Conservation (phyloP, 23 tunicate genomes). For the Trididemnum nubilum region DNA sequence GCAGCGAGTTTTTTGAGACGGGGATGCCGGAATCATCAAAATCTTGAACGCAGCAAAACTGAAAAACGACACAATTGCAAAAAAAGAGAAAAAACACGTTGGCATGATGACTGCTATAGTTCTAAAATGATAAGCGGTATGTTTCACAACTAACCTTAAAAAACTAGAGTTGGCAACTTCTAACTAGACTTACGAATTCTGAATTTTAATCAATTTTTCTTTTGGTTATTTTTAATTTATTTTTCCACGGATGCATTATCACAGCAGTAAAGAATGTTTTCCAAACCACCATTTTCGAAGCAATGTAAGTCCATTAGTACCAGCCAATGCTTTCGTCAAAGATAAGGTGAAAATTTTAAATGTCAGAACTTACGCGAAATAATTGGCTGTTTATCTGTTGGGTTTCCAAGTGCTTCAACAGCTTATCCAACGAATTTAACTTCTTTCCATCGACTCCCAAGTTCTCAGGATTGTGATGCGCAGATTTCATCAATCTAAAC, state of each 20-base stretch:
- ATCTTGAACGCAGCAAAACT: constrained; percentile 73
- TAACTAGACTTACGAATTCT: too few relatives aligned
- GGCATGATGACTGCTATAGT: background rate
- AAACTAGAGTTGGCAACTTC: too few relatives aligned
- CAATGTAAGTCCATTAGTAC: too few relatives aligned
- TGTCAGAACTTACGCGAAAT: constrained; percentile 39
- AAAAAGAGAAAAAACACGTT: background rate
- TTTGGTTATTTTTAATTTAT: too few relatives aligned
- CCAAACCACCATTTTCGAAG: too few relatives aligned
- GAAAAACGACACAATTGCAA: constrained; percentile 1
- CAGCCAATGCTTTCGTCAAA: too few relatives aligned
- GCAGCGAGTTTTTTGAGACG: constrained; percentile 65
- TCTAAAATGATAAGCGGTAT: too few relatives aligned
- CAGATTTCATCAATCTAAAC: constrained; percentile 65
- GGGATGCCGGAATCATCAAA: constrained; percentile 94
- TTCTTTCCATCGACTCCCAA: constrained; percentile 57
- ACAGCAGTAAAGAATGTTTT: too few relatives aligned
- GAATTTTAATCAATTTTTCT: too few relatives aligned
- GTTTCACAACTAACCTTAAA: too few relatives aligned
- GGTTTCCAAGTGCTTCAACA: constrained; percentile 56
- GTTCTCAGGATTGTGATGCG: constrained; percentile 58
- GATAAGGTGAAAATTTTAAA: too few relatives aligned
- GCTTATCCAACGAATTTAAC: constrained; percentile 69
- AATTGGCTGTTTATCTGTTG: constrained; percentile 42
- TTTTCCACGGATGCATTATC: too few relatives aligned